These are phyloP conservation scores for Heliconius charithonia DNA, from an alignment of 2,888 invertebrate species.

Conservation along the genomic window DNA sequence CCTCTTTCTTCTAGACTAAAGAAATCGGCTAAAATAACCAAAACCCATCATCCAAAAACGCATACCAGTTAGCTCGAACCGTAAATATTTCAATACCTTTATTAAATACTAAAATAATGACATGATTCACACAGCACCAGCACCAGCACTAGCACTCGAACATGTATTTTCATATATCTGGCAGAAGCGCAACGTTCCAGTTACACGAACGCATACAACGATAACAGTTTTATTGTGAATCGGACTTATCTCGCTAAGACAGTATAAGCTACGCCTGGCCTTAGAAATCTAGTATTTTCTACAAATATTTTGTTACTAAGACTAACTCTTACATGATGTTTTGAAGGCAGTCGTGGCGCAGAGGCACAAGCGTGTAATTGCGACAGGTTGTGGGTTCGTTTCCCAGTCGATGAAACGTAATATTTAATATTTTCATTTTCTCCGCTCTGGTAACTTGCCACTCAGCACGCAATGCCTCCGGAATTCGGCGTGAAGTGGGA, in stretches of 20 bases:
- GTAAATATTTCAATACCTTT: slow-evolving; percentile 12
- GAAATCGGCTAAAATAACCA: not conserved
- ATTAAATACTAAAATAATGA: slow-evolving; percentile 24
- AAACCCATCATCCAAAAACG: not conserved
- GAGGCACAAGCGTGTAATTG: too few relatives aligned
- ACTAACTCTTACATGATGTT: not conserved
- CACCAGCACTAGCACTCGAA: slow-evolving; percentile 13
- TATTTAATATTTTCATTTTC: too few relatives aligned
- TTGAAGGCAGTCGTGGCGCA: not conserved
- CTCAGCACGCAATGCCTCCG: too few relatives aligned
- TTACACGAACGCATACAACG: slow-evolving; percentile 30
- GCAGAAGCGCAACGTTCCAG: slow-evolving; percentile 37
- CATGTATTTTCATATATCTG: slow-evolving; percentile 25
- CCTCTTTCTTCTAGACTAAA: too few relatives aligned
- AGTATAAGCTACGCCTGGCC: not conserved
- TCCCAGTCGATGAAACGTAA: too few relatives aligned
- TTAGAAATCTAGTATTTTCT: not conserved
- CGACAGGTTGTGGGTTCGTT: too few relatives aligned
- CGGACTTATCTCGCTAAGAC: slow-evolving; percentile 23
- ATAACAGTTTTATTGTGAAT: slow-evolving; percentile 30
- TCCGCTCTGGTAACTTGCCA: too few relatives aligned
- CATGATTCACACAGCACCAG: slow-evolving; percentile 11
- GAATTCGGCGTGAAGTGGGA: too few relatives aligned
- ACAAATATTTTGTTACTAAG: not conserved
- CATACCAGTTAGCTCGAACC: not conserved